Evolutionary conservation across 2,888 invertebrate genomes (phyloP), one percentile per base, ranked within the genome.

Genomic region (Zonitis immaculata): DNA sequence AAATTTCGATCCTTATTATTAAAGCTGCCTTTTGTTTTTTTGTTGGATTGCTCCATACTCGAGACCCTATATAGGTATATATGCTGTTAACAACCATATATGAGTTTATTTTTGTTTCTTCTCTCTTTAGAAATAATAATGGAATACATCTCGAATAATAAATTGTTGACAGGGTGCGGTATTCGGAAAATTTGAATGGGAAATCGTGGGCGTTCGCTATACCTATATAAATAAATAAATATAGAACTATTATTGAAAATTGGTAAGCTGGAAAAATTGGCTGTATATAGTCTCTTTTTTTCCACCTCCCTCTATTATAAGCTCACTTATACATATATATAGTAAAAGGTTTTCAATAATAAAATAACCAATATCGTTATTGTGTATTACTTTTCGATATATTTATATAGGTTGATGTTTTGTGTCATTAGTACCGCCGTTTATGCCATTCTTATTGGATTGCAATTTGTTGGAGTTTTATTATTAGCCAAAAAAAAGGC

Each of bases 1-100:
- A 73, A 73, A 73, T 72, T 73, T 70, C 70, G 72, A 73, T 73
- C 73, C 73, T n/a, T n/a, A n/a, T 72, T 69, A 72, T 72, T 71
- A 72, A 73, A 73, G 70, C 70, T 70, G 67, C 66, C 73, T 70
- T 71, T 73, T 73, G 73, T 73, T 73, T 55, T 73, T 70, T 71
- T 66, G 65, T 71, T 6, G 14, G 32, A 32, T 32, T 32, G 32
- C 69, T 67, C 68, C 66, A 63, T 71, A 69, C 71, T 71, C 62
- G 66, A 70, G 63, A 67, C 59, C 62, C n/a, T n/a, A n/a, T n/a
- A n/a, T n/a, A n/a, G n/a, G n/a, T n/a, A n/a, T 61, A 60, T 60
- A 56, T 56, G 60, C 60, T 60, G 32, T 32, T 32, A 32, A 32
- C 32, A 32, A 32, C 14, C 7, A 14, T 14, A 30, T 30, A 30